These are phyloP conservation scores for Moxostoma hubbsi DNA, from an alignment of 2,797 vertebrate genomes.

Conservation along the genomic window DNA sequence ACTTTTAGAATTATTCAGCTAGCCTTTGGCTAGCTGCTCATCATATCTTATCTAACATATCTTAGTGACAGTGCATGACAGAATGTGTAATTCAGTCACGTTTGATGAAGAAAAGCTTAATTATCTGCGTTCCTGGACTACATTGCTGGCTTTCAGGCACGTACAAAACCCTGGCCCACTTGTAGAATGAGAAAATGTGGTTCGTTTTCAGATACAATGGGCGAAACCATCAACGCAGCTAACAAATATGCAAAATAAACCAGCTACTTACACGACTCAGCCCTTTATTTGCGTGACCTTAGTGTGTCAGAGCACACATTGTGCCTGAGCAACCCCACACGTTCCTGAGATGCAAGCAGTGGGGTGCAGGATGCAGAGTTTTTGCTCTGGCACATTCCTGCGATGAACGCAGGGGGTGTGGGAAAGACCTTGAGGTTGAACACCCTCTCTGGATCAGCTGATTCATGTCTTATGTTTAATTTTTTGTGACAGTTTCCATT, in stretches of 20 bases:
- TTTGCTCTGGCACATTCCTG: constrained; percentile 65
- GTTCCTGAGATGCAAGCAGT: constrained; percentile 65
- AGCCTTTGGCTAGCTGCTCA: constrained; percentile 42
- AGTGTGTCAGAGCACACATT: constrained; percentile 52
- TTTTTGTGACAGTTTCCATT: constrained; percentile 70
- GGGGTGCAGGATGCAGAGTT: constrained; percentile 57
- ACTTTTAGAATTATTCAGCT: constrained; percentile 65
- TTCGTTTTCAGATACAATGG: constrained; percentile 59
- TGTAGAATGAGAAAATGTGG: constrained; percentile 53
- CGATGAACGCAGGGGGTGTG: constrained; percentile 68
- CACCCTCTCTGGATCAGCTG: constrained; percentile 68
- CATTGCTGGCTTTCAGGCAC: constrained; percentile 52
- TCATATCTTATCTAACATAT: no score
- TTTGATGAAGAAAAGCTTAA: constrained; percentile 63
- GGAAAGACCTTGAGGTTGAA: constrained; percentile 69
- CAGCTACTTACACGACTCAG: constrained; percentile 54
- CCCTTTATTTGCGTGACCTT: constrained; percentile 59
- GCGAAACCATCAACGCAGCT: constrained; percentile 48
- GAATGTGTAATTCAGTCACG: constrained; percentile 60
- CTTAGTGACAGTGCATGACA: constrained; percentile 41
- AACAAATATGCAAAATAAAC: constrained; percentile 64
- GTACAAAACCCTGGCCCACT: constrained; percentile 55
- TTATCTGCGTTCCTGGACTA: constrained; percentile 57
- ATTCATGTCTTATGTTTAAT: constrained; percentile 67
- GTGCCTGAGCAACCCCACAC: constrained; percentile 56